Evolutionary conservation across 2,888 invertebrate genomes (phyloP), one percentile per base, ranked within the genome.

Genomic region (Macrophya annulata): DNA sequence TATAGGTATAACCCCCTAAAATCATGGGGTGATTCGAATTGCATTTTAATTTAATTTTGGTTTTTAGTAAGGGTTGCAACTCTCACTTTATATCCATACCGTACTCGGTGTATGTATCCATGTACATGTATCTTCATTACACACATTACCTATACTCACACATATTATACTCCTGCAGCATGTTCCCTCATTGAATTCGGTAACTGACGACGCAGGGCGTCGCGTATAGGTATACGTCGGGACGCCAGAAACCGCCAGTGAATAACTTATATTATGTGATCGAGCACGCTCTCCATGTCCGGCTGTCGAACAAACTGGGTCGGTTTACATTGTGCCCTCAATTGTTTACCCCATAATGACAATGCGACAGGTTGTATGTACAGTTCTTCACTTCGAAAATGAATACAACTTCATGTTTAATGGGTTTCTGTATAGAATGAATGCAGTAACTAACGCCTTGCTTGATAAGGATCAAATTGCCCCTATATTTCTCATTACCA

Each of bases 1-100:
- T 0, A 0, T n/a, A 8, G 55, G 55, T n/a, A 55, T n/a, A n/a
- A 55, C 86, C 84, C 86, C 86, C 86, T 85, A 86, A 88, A 90
- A 91, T 90, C 90, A 87, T 89, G 87, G 90, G 92, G 92, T 91
- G 90, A 87, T 89, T 90, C 91, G 92, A 93, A 93, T 93, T 92
- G 90, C 90, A 91, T 93, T 93, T 92, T 91, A 90, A 93, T 93
- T 92, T 90, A 90, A 93, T 93, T 92, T 91, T 90, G 90, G 89
- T 89, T 90, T 90, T 89, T 89, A 91, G 91, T 90, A 89, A 90
- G 88, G 88, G 85, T 88, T 86, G 87, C 86, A 84, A 85, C 86
- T 81, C 31, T 45, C 25, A 81, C 81, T 62, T 40, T 62, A 40
- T 48, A 72, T 37, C 68, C 43, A n/a, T 48, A 72, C 68, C 68